Evolutionary conservation across 2,888 invertebrate species (phyloP), one percentile per base, ranked within the genome.

Genomic region (Empis livida): DNA sequence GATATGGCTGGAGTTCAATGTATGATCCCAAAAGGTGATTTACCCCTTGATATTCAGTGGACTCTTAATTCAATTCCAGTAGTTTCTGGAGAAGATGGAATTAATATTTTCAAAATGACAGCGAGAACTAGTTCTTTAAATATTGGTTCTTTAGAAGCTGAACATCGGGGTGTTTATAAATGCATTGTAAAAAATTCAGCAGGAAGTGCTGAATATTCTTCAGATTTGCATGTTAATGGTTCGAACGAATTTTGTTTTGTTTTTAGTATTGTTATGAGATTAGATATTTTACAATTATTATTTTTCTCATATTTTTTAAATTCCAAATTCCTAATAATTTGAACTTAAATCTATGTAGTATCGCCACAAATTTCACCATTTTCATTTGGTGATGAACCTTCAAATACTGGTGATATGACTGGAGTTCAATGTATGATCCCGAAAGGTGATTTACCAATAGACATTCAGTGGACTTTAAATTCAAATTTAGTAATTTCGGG

Each of bases 361-460:
- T 64, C 67, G 35, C 75, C 74, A 16, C 68, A 70, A 59, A 72
- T 75, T 43, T 62, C 68, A 55, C 73, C 72, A 11, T 75, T 76
- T 60, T 62, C 71, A 48, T 76, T 79, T 61, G 78, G 76, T 48
- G 74, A 74, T 53, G 74, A 73, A 54, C 72, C 75, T 32, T 67
- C 76, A 56, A 73, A 76, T 61, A 72, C 73, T 42, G 77, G 76
- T 54, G 76, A 78, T 58, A 71, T 73, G 60, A 78, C 79, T 35
- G 79, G 80, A 14, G 73, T 80, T 49, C 73, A 78, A 54, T 84
- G 84, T 64, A 78, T 79, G 50, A 72, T 82, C 44, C 73, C 74
- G 55, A 82, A 82, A 61, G 84, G 88, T 50, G 87, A 88, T 69
- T 74, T 79, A 56, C 88, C 88, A 5, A 71, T 89, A 52, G 76